These are phyloP conservation scores for Eretmochelys imbricata DNA, from an alignment of 2,113 vertebrate species.

Conservation along the genomic window DNA sequence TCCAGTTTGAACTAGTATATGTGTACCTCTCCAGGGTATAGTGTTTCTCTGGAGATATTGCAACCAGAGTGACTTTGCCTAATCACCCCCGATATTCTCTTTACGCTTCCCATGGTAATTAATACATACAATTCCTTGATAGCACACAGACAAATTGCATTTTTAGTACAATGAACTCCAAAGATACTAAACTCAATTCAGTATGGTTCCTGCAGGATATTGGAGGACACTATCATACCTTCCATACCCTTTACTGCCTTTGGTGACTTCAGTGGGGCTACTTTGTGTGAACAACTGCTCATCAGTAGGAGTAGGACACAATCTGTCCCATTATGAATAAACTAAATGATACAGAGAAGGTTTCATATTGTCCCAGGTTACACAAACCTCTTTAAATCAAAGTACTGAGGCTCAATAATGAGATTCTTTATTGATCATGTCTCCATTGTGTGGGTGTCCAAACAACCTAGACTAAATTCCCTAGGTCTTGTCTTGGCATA, in stretches of 20 bases:
- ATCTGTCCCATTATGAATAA: slow-evolving; percentile 14
- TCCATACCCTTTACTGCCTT: neutral
- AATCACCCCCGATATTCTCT: no score
- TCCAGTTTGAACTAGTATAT: neutral
- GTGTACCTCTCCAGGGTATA: neutral
- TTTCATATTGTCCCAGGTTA: neutral
- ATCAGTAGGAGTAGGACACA: neutral
- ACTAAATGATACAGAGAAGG: neutral
- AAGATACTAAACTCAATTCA: no score
- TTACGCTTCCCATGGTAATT: no score
- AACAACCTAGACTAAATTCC: neutral
- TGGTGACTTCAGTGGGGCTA: neutral
- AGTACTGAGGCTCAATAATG: no score
- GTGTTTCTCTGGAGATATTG: neutral
- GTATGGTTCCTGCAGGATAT: no score
- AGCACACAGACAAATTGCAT: no score
- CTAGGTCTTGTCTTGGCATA: neutral
- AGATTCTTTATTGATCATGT: neutral
- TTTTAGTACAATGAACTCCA: no score
- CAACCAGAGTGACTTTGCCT: no score
- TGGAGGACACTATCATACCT: no score
- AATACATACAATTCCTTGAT: no score
- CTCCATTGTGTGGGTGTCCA: neutral
- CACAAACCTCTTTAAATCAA: slow-evolving; percentile 4
- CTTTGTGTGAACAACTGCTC: neutral